These are phyloP conservation scores for Drosophila limbata DNA, from an alignment of 2,888 invertebrate genomes.

Conservation along the genomic window DNA sequence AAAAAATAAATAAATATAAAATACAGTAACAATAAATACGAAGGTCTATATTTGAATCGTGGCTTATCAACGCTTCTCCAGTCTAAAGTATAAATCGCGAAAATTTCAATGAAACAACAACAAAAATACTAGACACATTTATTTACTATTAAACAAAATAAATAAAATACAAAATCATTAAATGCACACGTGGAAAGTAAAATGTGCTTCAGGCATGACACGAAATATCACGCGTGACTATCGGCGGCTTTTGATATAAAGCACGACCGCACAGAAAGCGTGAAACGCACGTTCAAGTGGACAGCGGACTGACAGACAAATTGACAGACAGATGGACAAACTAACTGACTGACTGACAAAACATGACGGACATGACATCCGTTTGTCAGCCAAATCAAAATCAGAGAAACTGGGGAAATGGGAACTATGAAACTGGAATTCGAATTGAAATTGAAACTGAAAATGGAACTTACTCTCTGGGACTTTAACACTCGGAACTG, in stretches of 20 bases:
- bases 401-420: constrained; percentile 11
- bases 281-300: constrained; percentile 61
- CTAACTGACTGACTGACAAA: constrained; percentile 18
- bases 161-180: background rate
- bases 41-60: constrained; percentile 1
- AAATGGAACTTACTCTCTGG: constrained; percentile 5
- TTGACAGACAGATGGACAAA: background rate
- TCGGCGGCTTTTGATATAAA: constrained; percentile 16
- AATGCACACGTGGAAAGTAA: background rate
- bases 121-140: background rate
- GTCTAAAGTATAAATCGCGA: background rate
- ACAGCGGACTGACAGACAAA: constrained; percentile 3
- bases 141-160: background rate
- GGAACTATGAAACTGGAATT: constrained; percentile 23
- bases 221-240: constrained; percentile 42
- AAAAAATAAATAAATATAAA: background rate
- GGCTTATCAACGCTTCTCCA: constrained; percentile 11
- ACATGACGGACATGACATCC: constrained; percentile 66
- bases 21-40: background rate
- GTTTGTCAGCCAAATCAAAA: constrained; percentile 58
- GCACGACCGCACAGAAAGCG: constrained; percentile 63
- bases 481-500: constrained; percentile 1
- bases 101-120: constrained; percentile 5
- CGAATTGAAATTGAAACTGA: constrained; percentile 2
- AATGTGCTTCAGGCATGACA: constrained; percentile 24